Percentiles rank a stretch among this genome's conserved stretches.
Conservation (phyloP, 2,888 invertebrate species). For the Drosophila macrospina region DNA sequence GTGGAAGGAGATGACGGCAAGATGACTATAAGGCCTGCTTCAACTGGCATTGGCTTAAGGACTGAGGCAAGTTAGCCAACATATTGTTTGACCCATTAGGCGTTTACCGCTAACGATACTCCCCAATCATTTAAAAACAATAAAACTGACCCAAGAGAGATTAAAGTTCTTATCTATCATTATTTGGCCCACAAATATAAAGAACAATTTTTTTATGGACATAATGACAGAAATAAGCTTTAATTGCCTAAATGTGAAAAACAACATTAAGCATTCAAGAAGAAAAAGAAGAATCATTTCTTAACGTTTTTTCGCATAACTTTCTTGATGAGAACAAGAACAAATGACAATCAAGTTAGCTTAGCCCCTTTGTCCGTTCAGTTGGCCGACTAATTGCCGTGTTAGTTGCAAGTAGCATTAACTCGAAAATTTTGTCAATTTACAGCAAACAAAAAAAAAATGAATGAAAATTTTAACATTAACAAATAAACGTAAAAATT, state of each 20-base stretch:
- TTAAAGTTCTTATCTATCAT: constrained; percentile 21
- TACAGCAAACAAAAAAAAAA: constrained; percentile 21
- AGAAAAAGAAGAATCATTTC: neutral
- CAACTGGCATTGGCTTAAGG: constrained; percentile 22
- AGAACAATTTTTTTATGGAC: constrained; percentile 16
- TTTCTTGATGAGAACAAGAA: neutral
- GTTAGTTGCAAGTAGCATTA: constrained; percentile 34
- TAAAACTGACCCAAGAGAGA: constrained; percentile 33
- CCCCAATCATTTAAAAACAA: constrained; percentile 55
- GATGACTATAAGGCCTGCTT: constrained; percentile 7
- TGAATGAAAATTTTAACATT: too few relatives aligned
- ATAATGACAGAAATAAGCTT: constrained; percentile 31
- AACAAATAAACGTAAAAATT: too few relatives aligned
- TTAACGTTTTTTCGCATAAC: constrained; percentile 15
- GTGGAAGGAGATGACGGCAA: neutral
- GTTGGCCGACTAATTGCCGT: constrained; percentile 26
- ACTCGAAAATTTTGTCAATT: constrained; percentile 25
- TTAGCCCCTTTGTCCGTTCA: constrained; percentile 28
- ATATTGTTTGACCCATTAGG: constrained; percentile 46
- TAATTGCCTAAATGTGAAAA: constrained; percentile 37
- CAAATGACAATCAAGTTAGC: constrained; percentile 38
- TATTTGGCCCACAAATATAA: constrained; percentile 6
- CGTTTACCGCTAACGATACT: constrained; percentile 53
- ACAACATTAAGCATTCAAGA: constrained; percentile 13
- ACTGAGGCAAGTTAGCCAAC: constrained; percentile 10